Conservation (phyloP, 2,797 vertebrate genomes). For the Ambastaia sidthimunki region DNA sequence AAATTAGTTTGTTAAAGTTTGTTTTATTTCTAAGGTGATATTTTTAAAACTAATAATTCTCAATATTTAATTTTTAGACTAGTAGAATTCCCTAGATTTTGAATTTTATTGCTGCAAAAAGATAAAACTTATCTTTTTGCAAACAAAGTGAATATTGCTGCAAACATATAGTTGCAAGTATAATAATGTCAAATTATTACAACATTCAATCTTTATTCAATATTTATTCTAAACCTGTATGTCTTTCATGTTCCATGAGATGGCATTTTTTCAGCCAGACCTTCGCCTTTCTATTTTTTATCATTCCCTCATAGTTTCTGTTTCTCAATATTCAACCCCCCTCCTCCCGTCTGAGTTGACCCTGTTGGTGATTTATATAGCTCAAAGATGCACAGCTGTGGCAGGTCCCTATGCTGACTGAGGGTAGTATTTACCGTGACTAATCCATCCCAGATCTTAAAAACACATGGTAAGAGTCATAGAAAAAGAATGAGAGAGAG, state of each 20-base stretch:
- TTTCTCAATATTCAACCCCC: slow-evolving; percentile 64
- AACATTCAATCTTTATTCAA: too few relatives aligned
- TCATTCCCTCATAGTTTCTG: slow-evolving; percentile 60
- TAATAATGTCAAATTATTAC: too few relatives aligned
- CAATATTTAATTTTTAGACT: too few relatives aligned
- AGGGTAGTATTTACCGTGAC: slow-evolving; percentile 81
- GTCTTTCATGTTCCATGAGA: neutral
- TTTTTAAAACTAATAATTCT: too few relatives aligned
- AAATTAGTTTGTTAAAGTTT: too few relatives aligned
- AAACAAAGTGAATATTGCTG: too few relatives aligned
- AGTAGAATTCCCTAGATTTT: too few relatives aligned
- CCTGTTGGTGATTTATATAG: slow-evolving; percentile 80
- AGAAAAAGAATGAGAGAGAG: slow-evolving; percentile 33
- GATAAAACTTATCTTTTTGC: too few relatives aligned
- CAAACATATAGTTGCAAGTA: too few relatives aligned
- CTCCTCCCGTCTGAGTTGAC: slow-evolving; percentile 60
- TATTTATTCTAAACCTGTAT: too few relatives aligned
- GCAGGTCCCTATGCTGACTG: slow-evolving; percentile 73
- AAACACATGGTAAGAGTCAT: slow-evolving; percentile 60
- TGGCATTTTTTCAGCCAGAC: slow-evolving; percentile 55
- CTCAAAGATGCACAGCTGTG: slow-evolving; percentile 84
- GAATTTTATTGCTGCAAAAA: too few relatives aligned
- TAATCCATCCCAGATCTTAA: slow-evolving; percentile 85
- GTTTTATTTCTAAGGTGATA: too few relatives aligned
- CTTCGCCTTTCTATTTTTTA: slow-evolving; percentile 43